phyloP scores from a whole-genome alignment of 2,113 vertebrate genomes.

The Halcyon senegalensis region DNA sequence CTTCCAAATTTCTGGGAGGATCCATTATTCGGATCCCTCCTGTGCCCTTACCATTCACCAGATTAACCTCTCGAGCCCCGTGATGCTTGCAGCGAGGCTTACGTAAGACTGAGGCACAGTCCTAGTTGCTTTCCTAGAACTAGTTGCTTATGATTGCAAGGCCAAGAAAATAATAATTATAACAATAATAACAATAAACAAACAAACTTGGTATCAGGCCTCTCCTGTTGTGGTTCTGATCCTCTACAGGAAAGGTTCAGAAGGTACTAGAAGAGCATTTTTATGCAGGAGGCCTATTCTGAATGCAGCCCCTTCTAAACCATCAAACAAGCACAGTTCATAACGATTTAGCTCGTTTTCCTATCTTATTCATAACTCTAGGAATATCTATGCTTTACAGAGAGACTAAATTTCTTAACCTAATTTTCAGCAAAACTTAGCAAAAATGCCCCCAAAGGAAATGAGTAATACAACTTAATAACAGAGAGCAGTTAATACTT shows the following conservation, averaged over 20 bases:
- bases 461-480: neutral
- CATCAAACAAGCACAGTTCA: neutral
- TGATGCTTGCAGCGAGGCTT: neutral
- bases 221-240: neutral
- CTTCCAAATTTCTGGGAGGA: neutral
- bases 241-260: neutral
- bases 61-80: neutral
- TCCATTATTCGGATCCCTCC: neutral
- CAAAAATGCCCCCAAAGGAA: neutral
- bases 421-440: neutral
- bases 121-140: neutral
- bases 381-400: neutral
- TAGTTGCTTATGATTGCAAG: neutral
- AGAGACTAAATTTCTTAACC: neutral
- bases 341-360: neutral
- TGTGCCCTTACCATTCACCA: neutral
- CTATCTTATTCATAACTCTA: neutral
- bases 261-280: neutral
- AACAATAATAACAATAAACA: neutral
- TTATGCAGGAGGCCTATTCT: neutral
- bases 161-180: neutral
- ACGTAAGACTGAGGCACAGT: neutral
- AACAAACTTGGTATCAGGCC: neutral
- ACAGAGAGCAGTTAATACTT: neutral
- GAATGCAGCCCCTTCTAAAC: neutral